Conservation (phyloP, 2,797 vertebrate genomes). For the Platyrinchus mystaceus region DNA sequence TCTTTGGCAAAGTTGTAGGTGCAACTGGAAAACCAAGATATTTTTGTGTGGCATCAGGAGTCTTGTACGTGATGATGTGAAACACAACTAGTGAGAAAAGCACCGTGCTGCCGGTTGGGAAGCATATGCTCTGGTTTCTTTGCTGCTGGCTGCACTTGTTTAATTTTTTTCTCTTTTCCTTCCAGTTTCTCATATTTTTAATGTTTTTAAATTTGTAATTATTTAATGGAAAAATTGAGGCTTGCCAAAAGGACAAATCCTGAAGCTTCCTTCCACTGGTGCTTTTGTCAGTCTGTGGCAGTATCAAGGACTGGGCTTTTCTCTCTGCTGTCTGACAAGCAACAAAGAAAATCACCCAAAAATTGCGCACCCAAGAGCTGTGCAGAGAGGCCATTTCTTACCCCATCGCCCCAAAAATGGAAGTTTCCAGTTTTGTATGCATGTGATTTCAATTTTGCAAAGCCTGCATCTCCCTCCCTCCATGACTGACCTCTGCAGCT, state of each 20-base stretch:
- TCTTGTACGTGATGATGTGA: not conserved
- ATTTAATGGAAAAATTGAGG: not conserved
- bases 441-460: not conserved
- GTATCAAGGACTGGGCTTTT: not conserved
- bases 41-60: not conserved
- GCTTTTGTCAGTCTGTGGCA: not conserved
- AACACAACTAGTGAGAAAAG: not conserved
- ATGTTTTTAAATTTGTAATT: not conserved
- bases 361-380: not conserved
- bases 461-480: not conserved
- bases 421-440: not conserved
- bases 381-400: not conserved
- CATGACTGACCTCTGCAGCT: not conserved
- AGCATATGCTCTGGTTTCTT: not conserved
- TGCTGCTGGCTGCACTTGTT: not conserved
- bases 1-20: not conserved
- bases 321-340: not conserved
- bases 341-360: not conserved
- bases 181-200: not conserved
- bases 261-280: not conserved
- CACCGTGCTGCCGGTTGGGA: rapidly evolving
- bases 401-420: not conserved
- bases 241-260: not conserved
- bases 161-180: not conserved
- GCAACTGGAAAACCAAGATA: not conserved